These are phyloP conservation scores for Drosophila atripex DNA, from an alignment of 2,888 invertebrate genomes.

Conservation along the genomic window DNA sequence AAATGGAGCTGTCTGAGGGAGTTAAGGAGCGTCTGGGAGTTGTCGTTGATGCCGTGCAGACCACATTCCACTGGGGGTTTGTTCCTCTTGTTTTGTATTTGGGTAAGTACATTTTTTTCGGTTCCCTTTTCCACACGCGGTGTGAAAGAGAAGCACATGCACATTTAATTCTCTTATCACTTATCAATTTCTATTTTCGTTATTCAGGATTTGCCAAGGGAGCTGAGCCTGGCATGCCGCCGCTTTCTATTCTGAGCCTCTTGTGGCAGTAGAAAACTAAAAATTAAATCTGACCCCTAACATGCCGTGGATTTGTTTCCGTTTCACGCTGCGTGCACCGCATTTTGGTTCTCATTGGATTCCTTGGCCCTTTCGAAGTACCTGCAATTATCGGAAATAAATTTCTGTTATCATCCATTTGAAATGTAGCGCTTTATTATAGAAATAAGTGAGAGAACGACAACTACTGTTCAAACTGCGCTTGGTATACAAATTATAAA, in stretches of 20 bases:
- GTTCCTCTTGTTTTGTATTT: conserved; percentile 88
- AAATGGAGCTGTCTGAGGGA: conserved; percentile 84
- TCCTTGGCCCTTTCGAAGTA: conserved; percentile 45
- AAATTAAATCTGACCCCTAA: neutral
- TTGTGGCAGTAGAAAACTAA: conserved; percentile 80
- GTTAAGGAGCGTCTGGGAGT: conserved; percentile 87
- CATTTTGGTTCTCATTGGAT: conserved; percentile 37
- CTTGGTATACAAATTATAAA: too few species aligned
- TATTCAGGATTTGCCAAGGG: conserved; percentile 87
- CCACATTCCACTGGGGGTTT: conserved; percentile 88
- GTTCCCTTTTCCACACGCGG: conserved; percentile 47
- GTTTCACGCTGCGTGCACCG: conserved; percentile 8
- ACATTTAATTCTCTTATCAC: conserved; percentile 29
- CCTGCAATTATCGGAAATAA: conserved; percentile 58
- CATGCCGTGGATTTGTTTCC: conserved; percentile 4
- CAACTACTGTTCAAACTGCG: too few species aligned
- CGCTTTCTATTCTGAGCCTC: conserved; percentile 81
- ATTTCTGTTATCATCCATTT: conserved; percentile 48
- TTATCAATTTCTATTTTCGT: conserved; percentile 1
- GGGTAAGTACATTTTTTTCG: conserved; percentile 84
- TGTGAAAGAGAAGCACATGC: conserved; percentile 23
- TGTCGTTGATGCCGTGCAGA: conserved; percentile 86
- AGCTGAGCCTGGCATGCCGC: conserved; percentile 89
- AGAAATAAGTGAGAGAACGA: too few species aligned
- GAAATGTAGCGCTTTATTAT: neutral